Conservation (phyloP, 2,113 vertebrate genomes). For the Myotis davidii region DNA sequence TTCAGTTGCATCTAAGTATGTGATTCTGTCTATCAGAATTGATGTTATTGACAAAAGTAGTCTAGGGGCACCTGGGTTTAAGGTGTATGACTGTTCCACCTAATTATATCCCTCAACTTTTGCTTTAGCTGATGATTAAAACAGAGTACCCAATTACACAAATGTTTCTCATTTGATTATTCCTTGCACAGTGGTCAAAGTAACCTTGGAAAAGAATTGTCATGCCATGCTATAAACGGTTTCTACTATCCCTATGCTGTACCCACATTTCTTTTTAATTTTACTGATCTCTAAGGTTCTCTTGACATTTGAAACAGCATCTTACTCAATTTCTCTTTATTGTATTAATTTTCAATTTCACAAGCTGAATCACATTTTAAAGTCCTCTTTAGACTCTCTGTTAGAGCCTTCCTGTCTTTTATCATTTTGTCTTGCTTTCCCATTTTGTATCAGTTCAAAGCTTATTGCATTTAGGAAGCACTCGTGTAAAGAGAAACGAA, state of each 20-base stretch:
- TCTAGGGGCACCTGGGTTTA: neutral
- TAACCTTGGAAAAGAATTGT: conserved; percentile 37
- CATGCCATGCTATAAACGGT: neutral
- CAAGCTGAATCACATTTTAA: conserved; percentile 48
- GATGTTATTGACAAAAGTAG: neutral
- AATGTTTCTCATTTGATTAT: conserved; percentile 17
- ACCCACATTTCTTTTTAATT: conserved; percentile 48
- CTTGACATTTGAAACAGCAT: conserved; percentile 59
- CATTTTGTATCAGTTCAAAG: conserved; percentile 61
- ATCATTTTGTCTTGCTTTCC: conserved; percentile 26
- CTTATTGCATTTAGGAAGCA: conserved; percentile 57
- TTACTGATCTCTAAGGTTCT: conserved; percentile 43
- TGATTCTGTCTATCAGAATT: neutral
- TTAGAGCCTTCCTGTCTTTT: conserved; percentile 29
- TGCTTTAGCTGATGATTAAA: neutral
- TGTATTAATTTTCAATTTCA: conserved; percentile 62
- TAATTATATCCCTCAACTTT: neutral
- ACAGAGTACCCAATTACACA: neutral
- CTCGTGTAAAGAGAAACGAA: conserved; percentile 42
- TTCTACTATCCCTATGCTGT: neutral
- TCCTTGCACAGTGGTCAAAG: conserved; percentile 20
- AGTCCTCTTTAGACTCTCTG: conserved; percentile 19
- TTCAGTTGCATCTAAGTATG: neutral
- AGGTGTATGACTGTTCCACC: neutral
- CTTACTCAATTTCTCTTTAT: conserved; percentile 63